phyloP scores from a whole-genome alignment of 2,797 vertebrate genomes.

The Clarias pachynema region DNA sequence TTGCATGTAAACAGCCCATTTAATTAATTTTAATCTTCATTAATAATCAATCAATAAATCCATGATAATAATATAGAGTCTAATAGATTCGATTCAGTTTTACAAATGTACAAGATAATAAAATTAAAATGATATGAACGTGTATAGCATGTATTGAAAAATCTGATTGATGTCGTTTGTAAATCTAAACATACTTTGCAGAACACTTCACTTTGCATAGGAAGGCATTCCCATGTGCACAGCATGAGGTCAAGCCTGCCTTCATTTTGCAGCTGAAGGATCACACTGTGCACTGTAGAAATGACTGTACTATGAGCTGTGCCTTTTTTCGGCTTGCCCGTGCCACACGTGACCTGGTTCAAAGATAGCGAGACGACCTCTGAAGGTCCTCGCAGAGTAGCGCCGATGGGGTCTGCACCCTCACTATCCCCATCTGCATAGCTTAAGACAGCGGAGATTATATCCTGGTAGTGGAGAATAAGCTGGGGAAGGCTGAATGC shows the following conservation, averaged over 20 bases:
- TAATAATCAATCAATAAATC: not conserved
- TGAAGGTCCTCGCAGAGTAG: conserved; percentile 64
- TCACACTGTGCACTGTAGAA: conserved; percentile 58
- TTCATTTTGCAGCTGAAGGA: conserved; percentile 69
- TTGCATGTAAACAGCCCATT: not conserved
- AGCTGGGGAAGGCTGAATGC: conserved; percentile 66
- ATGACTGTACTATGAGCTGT: conserved; percentile 69
- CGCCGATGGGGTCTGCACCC: conserved; percentile 64
- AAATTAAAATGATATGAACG: not conserved
- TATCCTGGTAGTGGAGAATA: conserved; percentile 68
- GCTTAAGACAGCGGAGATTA: conserved; percentile 64
- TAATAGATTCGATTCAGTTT: not conserved
- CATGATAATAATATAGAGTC: not conserved
- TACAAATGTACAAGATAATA: not conserved
- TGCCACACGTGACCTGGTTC: conserved; percentile 62
- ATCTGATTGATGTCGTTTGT: not conserved
- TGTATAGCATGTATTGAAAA: not conserved
- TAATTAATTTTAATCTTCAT: not conserved
- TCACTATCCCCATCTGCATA: conserved; percentile 66
- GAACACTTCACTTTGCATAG: conserved; percentile 51
- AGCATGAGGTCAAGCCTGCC: conserved; percentile 61
- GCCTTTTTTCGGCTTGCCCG: conserved; percentile 67
- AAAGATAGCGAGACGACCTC: conserved; percentile 63
- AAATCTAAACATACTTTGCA: conserved; percentile 20
- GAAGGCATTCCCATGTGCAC: conserved; percentile 58